phyloP scores from a whole-genome alignment of 30 jellyfish, hydroid and myxozoan genomes.

The Clytia hemisphaerica region DNA sequence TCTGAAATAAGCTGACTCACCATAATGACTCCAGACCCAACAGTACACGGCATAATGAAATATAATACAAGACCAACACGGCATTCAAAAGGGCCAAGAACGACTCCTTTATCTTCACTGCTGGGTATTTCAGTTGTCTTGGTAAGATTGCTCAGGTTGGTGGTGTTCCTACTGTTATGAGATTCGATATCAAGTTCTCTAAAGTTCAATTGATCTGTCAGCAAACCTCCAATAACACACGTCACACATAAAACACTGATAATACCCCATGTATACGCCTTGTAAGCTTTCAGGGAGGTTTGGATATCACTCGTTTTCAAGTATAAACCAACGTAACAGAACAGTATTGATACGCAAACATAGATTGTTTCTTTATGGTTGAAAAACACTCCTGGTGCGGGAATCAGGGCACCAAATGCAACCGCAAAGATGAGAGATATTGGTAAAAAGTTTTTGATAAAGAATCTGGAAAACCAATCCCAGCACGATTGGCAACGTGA shows the following conservation, averaged over 20 bases:
- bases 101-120: conserved; percentile 14
- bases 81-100: conserved; percentile 64
- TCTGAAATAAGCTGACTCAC: conserved; percentile 27
- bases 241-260: conserved; percentile 55
- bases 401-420: conserved; percentile 77
- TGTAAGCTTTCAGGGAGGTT: conserved; percentile 74
- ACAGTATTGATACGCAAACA: conserved; percentile 68
- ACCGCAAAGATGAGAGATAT: conserved; percentile 58
- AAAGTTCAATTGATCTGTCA: conserved; percentile 48
- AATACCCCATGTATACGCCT: conserved; percentile 74
- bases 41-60: conserved; percentile 77
- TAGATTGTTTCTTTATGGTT: conserved; percentile 63
- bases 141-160: conserved; percentile 25
- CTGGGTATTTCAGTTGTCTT: background rate
- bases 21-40: conserved; percentile 92
- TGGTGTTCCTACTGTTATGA: conserved; percentile 15
- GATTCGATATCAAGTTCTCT: conserved; percentile 29
- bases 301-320: conserved; percentile 68
- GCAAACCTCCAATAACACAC: conserved; percentile 58
- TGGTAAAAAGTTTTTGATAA: conserved; percentile 60
- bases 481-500: background rate
- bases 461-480: conserved; percentile 1
- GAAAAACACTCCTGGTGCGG: conserved; percentile 70
- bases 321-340: conserved; percentile 76
- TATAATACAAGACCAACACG: conserved; percentile 75